These are phyloP conservation scores for Kryptopterus vitreolus DNA, from an alignment of 2,797 vertebrate genomes.

Conservation along the genomic window DNA sequence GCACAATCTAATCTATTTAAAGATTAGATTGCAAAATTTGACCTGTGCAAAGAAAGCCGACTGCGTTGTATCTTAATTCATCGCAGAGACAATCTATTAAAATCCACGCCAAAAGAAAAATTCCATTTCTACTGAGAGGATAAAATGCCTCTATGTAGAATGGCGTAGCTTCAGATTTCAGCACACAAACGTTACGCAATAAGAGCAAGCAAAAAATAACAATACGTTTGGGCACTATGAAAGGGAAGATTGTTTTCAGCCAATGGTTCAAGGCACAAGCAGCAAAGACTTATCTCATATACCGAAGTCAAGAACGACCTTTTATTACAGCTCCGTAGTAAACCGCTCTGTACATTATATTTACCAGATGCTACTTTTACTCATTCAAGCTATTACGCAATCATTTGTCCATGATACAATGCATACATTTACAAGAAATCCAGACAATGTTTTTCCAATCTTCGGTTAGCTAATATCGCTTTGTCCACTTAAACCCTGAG, in stretches of 20 bases:
- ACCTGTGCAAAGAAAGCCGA: neutral
- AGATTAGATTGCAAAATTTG: neutral
- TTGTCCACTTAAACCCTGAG: neutral
- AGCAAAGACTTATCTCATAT: neutral
- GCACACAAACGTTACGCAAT: neutral
- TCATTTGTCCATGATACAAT: neutral
- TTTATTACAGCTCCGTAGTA: neutral
- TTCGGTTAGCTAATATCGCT: neutral
- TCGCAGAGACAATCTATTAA: neutral
- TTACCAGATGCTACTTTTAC: neutral
- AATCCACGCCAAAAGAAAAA: neutral
- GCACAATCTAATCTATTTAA: neutral
- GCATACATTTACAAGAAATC: neutral
- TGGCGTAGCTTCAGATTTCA: neutral
- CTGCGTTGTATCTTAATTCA: neutral
- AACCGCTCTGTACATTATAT: neutral
- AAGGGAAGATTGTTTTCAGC: neutral
- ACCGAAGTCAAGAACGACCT: neutral
- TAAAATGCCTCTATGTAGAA: constrained; percentile 1
- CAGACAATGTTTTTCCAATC: neutral
- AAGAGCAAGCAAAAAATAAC: neutral
- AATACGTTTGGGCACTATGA: neutral
- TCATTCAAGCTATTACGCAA: neutral
- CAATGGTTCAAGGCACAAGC: neutral
- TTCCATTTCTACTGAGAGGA: neutral